phyloP scores from a whole-genome alignment of 2,797 vertebrate genomes.

The Hydrophis major region DNA sequence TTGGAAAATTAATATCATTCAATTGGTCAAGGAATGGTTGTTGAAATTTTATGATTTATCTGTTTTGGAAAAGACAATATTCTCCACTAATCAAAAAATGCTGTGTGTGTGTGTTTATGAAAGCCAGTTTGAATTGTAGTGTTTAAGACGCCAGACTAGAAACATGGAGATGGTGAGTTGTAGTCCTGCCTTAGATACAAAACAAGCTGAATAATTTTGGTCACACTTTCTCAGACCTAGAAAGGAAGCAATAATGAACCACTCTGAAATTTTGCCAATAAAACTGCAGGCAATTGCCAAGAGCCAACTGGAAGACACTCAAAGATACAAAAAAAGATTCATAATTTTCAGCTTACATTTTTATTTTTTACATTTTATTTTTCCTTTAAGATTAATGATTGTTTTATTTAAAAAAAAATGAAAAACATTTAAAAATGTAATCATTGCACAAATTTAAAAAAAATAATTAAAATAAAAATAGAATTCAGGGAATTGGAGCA shows the following conservation, averaged over 20 bases:
- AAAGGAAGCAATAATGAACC: background rate
- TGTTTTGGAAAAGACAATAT: background rate
- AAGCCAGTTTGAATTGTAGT: background rate
- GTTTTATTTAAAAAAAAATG: background rate
- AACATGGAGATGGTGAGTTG: background rate
- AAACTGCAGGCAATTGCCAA: background rate
- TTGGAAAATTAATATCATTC: background rate
- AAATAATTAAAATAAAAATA: constrained; percentile 19
- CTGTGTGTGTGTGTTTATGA: background rate
- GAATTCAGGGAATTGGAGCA: background rate
- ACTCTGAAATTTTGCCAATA: background rate
- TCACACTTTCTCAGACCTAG: background rate
- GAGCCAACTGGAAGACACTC: background rate
- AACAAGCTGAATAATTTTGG: background rate
- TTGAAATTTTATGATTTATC: background rate
- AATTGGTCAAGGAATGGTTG: background rate
- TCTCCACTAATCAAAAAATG: background rate
- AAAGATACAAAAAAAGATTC: background rate
- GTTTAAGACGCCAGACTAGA: background rate
- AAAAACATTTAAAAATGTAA: background rate
- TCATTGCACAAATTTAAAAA: background rate
- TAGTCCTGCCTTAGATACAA: background rate
- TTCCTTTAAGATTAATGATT: background rate
- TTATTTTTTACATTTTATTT: background rate
- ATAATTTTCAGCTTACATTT: background rate